Base-by-base conservation (phyloP, 53 echinoderm and acorn worm species). In the Astropecten irregularis region DNA sequence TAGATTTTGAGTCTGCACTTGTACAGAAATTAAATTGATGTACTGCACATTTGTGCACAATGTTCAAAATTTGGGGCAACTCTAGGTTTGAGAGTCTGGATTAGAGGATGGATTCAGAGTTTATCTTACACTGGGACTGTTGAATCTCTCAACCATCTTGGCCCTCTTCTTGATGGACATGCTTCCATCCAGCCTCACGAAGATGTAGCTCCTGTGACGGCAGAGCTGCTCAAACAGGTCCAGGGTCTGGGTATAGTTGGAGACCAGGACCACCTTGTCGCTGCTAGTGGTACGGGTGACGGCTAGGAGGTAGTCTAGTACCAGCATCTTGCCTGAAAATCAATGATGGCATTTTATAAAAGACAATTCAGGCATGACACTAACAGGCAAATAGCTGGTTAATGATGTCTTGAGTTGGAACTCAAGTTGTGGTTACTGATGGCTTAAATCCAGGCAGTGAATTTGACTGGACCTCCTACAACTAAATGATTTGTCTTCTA, bases 121-220 rank as follows among this genome's bases (percentile, higher is more conserved):
- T n/a, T n/a, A n/a, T n/a, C 93, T 91, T 68, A 96, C 96, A 31
- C 56, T 71, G 18, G 97, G 91, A 85, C 91, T 87, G 77, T 96
- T 96, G 81, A 96, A 96, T 69, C 77, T 91, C 15, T 96, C 97
- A 11, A 96, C 97, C 27, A 94, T 91, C 68, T 92, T 96, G 54
- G 97, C 97, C 76, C 97, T 86, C 59, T 94, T 96, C 88, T 94
- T 96, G 67, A 96, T 94, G 18, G 94, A 91, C 97, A 96, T 96
- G n/a, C 89, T 85, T 28, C 97, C 97, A 67, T 96, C 97, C 22
- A 96, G 79, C 28, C 97, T 71, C 9, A 96, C 92, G 69, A 82
- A 94, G 56, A 82, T 85, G 84, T 96, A 96, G 2, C 92, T 90
- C 74, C 97, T 87, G 18, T 82, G 83, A 63, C 86, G 73, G 47